phyloP scores from a whole-genome alignment of 2,113 vertebrate genomes.

The Theropithecus gelada region DNA sequence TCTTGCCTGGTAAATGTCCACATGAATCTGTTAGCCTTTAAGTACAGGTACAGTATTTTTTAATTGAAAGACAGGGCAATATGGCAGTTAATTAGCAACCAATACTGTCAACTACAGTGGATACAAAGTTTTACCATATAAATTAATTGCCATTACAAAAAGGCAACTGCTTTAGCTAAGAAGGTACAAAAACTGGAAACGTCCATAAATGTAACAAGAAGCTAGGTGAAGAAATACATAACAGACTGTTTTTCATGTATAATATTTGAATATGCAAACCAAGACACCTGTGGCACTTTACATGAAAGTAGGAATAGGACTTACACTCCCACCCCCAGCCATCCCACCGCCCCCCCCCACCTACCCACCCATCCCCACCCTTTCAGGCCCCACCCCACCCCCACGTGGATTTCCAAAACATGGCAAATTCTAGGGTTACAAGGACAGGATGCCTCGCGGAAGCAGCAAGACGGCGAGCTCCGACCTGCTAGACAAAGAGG shows the following conservation, averaged over 20 bases:
- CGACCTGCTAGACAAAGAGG: slow-evolving; percentile 88
- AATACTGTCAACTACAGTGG: slow-evolving; percentile 81
- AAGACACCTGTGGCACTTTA: slow-evolving; percentile 83
- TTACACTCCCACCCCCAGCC: background rate
- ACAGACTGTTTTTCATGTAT: slow-evolving; percentile 81
- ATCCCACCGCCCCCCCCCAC: background rate
- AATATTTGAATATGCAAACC: slow-evolving; percentile 79
- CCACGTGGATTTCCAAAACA: slow-evolving; percentile 78
- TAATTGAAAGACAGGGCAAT: slow-evolving; percentile 86
- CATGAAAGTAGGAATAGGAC: slow-evolving; percentile 79
- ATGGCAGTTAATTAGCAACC: slow-evolving; percentile 82
- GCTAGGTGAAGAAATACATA: slow-evolving; percentile 82
- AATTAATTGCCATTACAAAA: slow-evolving; percentile 90
- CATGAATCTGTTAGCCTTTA: slow-evolving; percentile 73
- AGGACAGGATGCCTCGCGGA: slow-evolving; percentile 81
- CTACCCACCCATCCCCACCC: background rate
- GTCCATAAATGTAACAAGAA: slow-evolving; percentile 89
- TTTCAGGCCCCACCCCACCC: background rate
- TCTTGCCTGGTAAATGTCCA: slow-evolving; percentile 79
- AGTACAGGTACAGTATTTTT: slow-evolving; percentile 80
- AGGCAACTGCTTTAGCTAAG: slow-evolving; percentile 86
- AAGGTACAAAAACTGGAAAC: slow-evolving; percentile 87
- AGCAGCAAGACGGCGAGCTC: slow-evolving; percentile 80
- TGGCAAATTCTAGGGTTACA: slow-evolving; percentile 83
- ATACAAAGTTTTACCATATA: slow-evolving; percentile 87